phyloP scores from a whole-genome alignment of 1,140 invertebrate species.

The Drosophila parvula region DNA sequence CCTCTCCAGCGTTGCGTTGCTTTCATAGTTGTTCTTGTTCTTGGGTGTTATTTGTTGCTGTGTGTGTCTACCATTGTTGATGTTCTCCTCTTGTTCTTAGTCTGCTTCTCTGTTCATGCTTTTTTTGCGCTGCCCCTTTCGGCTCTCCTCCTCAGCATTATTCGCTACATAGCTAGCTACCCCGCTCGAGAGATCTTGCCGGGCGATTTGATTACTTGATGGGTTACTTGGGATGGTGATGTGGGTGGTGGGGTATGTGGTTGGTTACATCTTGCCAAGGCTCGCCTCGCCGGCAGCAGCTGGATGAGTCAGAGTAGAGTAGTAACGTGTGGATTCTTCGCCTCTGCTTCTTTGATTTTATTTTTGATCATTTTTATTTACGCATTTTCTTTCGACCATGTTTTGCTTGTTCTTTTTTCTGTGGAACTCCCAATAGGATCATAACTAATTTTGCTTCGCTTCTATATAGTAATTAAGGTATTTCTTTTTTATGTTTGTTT shows the following conservation, averaged over 20 bases:
- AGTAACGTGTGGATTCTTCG: conserved; percentile 42
- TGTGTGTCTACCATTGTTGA: conserved; percentile 54
- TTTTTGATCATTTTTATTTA: conserved; percentile 54
- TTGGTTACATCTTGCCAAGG: conserved; percentile 57
- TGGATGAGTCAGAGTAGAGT: conserved; percentile 51
- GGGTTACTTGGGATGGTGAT: conserved; percentile 7
- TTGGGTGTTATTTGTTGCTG: conserved; percentile 14
- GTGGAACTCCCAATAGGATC: conserved; percentile 76
- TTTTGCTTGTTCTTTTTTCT: conserved; percentile 44
- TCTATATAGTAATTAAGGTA: conserved; percentile 63
- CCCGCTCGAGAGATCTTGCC: conserved; percentile 61
- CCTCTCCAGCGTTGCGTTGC: conserved; percentile 51
- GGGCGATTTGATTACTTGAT: conserved; percentile 43
- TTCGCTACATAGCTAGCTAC: conserved; percentile 34
- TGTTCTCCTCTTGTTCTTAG: conserved; percentile 57
- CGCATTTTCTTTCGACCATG: conserved; percentile 27
- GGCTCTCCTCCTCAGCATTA: conserved; percentile 28
- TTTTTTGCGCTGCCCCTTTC: conserved; percentile 47
- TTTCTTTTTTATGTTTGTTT: conserved; percentile 48
- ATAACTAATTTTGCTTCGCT: conserved; percentile 30
- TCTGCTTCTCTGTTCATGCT: conserved; percentile 67
- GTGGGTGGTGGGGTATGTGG: conserved; percentile 34
- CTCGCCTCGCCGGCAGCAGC: conserved; percentile 76
- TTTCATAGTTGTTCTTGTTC: conserved; percentile 25
- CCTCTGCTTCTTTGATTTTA: conserved; percentile 54